Percentiles rank a stretch among this genome's conserved stretches.
Conservation (phyloP, 1,140 invertebrate genomes). For the Microplitis mediator region DNA sequence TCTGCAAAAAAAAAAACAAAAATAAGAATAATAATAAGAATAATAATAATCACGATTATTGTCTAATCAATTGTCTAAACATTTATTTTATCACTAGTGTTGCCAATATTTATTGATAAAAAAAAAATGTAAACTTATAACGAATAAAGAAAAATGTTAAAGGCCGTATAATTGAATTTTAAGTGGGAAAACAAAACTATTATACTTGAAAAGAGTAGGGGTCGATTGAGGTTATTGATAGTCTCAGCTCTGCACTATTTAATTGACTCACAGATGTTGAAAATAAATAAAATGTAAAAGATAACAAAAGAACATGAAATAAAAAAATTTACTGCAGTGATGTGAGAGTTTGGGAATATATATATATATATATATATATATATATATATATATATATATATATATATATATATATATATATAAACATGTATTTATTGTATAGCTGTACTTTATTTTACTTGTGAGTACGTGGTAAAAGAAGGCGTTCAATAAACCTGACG, state of each 20-base stretch:
- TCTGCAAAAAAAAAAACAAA: neutral
- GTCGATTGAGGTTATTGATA: conserved; percentile 21
- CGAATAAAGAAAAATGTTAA: neutral
- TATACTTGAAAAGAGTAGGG: neutral
- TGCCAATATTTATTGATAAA: too few relatives aligned
- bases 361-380: too few relatives aligned
- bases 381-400: too few relatives aligned
- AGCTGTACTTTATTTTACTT: neutral
- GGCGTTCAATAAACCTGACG: conserved; percentile 45
- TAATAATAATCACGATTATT: too few relatives aligned
- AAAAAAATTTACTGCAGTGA: neutral
- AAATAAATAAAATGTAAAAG: neutral
- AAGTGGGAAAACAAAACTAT: conserved; percentile 1
- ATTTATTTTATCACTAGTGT: too few relatives aligned
- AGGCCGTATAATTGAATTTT: conserved; percentile 9
- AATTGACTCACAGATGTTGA: conserved; percentile 2
- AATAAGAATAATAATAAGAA: too few relatives aligned
- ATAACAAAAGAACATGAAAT: conserved; percentile 1
- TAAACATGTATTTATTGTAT: too few relatives aligned
- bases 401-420: too few relatives aligned
- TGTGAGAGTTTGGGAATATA: neutral
- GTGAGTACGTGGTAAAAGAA: conserved; percentile 28
- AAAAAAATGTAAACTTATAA: neutral
- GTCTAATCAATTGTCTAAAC: too few relatives aligned
- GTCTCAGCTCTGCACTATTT: neutral